Evolutionary conservation across 2,797 vertebrate genomes (phyloP).

Genomic region (Ficedula albicollis): DNA sequence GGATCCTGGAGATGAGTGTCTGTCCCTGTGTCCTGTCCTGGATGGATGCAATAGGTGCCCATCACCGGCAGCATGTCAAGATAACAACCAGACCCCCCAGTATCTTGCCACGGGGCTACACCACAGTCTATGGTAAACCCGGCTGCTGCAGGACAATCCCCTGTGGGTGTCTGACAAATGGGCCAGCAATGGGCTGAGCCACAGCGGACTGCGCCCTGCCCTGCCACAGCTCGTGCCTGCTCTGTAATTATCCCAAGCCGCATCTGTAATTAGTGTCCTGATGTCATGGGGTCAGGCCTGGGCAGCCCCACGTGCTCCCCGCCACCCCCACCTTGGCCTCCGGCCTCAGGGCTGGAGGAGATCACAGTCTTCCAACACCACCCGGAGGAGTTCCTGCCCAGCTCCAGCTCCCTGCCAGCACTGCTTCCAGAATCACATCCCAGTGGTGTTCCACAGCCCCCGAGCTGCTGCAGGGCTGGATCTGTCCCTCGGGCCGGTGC

Average conservation of each 20-base stretch:
- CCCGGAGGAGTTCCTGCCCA: not conserved
- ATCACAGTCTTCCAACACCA: not conserved
- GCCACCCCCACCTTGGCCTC: conserved; percentile 11
- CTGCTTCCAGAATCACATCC: not conserved
- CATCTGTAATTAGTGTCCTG: conserved; percentile 55
- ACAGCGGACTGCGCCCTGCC: not conserved
- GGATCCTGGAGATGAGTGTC: fast-evolving
- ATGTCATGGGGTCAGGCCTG: conserved; percentile 49
- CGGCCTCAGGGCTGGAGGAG: not conserved
- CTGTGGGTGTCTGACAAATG: conserved; percentile 4
- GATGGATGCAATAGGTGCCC: not conserved
- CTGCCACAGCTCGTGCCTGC: not conserved
- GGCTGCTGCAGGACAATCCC: not conserved
- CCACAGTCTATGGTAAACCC: fast-evolving
- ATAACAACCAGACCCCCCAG: not conserved
- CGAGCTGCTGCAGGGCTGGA: not conserved
- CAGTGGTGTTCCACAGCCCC: not conserved
- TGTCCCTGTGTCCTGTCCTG: not conserved
- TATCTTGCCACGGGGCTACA: not conserved
- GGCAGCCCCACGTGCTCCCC: not conserved
- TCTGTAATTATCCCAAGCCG: conserved; percentile 43
- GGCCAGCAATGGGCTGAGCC: not conserved
- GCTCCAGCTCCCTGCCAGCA: not conserved
- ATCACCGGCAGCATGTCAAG: fast-evolving
- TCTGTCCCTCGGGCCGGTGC: not conserved